Evolutionary conservation across 2,797 vertebrate species (phyloP).

Genomic region (Hypotaenidia okinawae): DNA sequence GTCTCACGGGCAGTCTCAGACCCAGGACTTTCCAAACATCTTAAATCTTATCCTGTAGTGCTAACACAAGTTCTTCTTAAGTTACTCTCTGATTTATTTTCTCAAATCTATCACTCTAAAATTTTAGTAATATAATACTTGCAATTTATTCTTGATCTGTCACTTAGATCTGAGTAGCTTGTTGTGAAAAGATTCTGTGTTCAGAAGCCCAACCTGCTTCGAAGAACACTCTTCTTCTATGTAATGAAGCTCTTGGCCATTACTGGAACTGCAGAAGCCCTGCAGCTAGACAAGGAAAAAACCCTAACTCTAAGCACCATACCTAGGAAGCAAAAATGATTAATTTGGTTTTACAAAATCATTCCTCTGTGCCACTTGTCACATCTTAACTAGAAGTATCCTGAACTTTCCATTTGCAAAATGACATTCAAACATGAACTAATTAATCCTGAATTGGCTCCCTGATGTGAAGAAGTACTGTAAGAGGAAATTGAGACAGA

Average conservation of each 20-base stretch:
- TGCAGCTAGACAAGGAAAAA: background rate
- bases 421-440: conserved; percentile 1
- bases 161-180: background rate
- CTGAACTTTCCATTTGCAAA: conserved; percentile 17
- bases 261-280: background rate
- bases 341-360: conserved; percentile 18
- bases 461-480: background rate
- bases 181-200: background rate
- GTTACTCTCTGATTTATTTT: background rate
- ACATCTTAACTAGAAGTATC: conserved; percentile 26
- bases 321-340: background rate
- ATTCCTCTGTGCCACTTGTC: background rate
- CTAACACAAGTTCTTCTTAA: background rate
- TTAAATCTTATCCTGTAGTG: background rate
- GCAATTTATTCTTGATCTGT: background rate
- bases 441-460: conserved; percentile 11
- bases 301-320: background rate
- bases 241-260: background rate
- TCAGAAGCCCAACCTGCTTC: background rate
- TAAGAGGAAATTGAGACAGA: background rate
- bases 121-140: background rate
- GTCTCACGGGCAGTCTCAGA: background rate
- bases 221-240: background rate
- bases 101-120: background rate
- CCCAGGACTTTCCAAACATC: background rate